A percentile compares a stretch with the other conserved stretches of the same genome.
These are phyloP conservation scores for Manis pentadactyla DNA, from an alignment of 2,797 vertebrate species.

Conservation along the genomic window DNA sequence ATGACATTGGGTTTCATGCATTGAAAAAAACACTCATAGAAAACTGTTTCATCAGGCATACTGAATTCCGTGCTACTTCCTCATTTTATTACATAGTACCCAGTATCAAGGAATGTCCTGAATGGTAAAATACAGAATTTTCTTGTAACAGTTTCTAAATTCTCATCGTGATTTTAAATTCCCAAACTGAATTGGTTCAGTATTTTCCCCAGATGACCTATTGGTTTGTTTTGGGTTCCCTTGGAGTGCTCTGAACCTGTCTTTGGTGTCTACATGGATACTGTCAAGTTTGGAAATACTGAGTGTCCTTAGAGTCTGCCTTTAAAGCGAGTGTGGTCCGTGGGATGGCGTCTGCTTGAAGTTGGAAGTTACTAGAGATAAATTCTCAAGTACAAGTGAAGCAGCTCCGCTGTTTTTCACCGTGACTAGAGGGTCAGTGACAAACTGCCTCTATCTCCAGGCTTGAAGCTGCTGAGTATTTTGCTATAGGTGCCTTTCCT, in stretches of 20 bases:
- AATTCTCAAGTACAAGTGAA: not conserved
- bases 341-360: not conserved
- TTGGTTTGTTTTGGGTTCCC: not conserved
- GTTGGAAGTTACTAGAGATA: not conserved
- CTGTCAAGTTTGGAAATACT: not conserved
- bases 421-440: not conserved
- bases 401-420: not conserved
- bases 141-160: not conserved
- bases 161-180: not conserved
- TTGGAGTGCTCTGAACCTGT: not conserved
- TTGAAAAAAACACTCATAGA: constrained; percentile 7
- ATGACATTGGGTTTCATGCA: not conserved
- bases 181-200: not conserved
- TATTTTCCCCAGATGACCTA: not conserved
- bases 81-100: not conserved
- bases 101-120: not conserved
- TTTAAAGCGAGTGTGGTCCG: not conserved
- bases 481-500: not conserved
- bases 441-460: not conserved
- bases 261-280: not conserved
- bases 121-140: not conserved
- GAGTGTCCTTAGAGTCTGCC: not conserved
- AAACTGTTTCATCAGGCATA: not conserved
- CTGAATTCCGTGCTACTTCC: not conserved
- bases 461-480: not conserved